phyloP scores from a whole-genome alignment of 2,113 vertebrate genomes.

The Brachyhypopomus occidentalis region DNA sequence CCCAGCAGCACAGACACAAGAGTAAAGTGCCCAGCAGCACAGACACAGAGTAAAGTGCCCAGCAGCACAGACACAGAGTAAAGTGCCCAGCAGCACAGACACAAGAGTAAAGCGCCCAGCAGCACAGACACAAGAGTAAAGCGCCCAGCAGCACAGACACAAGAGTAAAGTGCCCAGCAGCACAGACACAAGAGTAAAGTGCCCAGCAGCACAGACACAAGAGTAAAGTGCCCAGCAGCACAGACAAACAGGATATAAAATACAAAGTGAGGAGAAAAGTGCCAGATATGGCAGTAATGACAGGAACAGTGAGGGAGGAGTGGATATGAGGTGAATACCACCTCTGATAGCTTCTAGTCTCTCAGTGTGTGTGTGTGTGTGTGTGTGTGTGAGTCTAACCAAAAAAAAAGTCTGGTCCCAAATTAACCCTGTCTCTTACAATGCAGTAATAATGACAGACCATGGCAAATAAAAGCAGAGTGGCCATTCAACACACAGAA shows the following conservation, averaged over 20 bases:
- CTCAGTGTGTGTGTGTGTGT: background rate
- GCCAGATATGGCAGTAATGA: background rate
- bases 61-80: no score
- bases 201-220: no score
- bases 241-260: slow-evolving; percentile 50
- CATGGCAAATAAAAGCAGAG: background rate
- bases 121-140: background rate
- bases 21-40: slow-evolving; percentile 2
- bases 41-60: no score
- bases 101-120: background rate
- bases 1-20: slow-evolving; percentile 38
- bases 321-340: slow-evolving; percentile 16
- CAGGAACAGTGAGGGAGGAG: slow-evolving; percentile 14
- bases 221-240: slow-evolving; percentile 15
- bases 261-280: background rate
- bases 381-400: slow-evolving; percentile 3
- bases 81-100: background rate
- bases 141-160: slow-evolving; percentile 32
- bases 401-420: background rate
- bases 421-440: slow-evolving; percentile 1
- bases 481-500: background rate
- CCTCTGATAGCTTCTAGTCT: background rate
- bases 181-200: no score
- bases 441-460: background rate
- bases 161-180: slow-evolving; percentile 20